Evolutionary conservation across 2,888 invertebrate genomes (phyloP).

Genomic region (Pollenia amentaria): DNA sequence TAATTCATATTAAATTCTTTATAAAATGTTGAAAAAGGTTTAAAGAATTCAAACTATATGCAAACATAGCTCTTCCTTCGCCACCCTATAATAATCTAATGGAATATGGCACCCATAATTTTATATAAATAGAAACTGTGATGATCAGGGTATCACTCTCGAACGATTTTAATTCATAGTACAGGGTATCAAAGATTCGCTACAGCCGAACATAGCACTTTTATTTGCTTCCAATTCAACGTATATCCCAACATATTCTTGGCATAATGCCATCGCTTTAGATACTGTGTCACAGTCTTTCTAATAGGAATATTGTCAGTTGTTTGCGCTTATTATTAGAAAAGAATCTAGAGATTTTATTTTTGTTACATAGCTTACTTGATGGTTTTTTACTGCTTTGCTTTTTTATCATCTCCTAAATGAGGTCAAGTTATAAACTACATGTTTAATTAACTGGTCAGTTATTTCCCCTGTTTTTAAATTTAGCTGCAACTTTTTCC

Average conservation of each 20-base stretch:
- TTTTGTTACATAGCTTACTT: conserved; percentile 38
- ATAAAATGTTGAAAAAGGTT: too few relatives aligned
- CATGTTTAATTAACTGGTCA: conserved; percentile 72
- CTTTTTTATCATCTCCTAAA: conserved; percentile 25
- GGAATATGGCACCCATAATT: too few relatives aligned
- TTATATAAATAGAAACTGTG: too few relatives aligned
- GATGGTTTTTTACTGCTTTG: not conserved
- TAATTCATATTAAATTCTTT: too few relatives aligned
- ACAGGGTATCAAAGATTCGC: too few relatives aligned
- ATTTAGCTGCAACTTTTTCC: not conserved
- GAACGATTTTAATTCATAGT: too few relatives aligned
- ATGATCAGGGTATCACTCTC: too few relatives aligned
- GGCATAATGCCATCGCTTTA: conserved; percentile 61
- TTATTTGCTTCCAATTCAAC: not conserved
- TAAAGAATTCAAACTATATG: too few relatives aligned
- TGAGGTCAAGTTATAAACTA: conserved; percentile 67
- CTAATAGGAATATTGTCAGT: conserved; percentile 52
- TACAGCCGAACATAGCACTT: too few relatives aligned
- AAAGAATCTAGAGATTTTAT: conserved; percentile 46
- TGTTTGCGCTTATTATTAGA: conserved; percentile 19
- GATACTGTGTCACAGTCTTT: conserved; percentile 45
- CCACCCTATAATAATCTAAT: too few relatives aligned
- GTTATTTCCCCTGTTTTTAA: conserved; percentile 10
- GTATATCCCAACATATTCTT: conserved; percentile 62
- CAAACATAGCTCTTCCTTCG: too few relatives aligned